Evolutionary conservation across 2,797 vertebrate species (phyloP).

Genomic region (Mormyrops boulengeri): DNA sequence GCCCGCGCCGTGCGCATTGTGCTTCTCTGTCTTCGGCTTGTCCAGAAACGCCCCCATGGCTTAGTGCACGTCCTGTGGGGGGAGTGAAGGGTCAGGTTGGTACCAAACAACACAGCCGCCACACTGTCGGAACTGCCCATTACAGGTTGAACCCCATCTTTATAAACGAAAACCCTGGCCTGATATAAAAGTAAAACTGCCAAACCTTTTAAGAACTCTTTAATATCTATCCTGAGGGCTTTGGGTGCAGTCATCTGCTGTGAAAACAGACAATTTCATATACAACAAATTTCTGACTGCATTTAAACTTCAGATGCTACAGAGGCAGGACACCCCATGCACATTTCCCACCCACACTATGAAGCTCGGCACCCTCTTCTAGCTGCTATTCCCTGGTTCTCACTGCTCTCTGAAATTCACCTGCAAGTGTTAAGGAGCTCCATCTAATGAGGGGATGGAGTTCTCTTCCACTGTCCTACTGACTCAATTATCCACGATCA

Average conservation of each 20-base stretch:
- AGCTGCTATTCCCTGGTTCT: not conserved
- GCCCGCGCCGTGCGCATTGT: slow-evolving; percentile 86
- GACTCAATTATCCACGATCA: not conserved
- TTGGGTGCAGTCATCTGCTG: not conserved
- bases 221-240: not conserved
- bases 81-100: not conserved
- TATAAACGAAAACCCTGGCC: not conserved
- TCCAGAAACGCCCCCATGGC: slow-evolving; percentile 98
- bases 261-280: not conserved
- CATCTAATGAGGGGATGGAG: not conserved
- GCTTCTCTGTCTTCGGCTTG: slow-evolving; percentile 98
- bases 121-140: not conserved
- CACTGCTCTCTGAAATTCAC: not conserved
- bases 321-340: not conserved
- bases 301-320: not conserved
- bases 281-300: not conserved
- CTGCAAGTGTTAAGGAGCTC: not conserved
- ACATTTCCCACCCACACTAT: not conserved
- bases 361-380: not conserved
- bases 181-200: not conserved
- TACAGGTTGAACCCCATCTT: not conserved
- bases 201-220: not conserved
- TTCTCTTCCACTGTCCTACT: not conserved
- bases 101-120: not conserved
- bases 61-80: slow-evolving; percentile 62